Evolutionary conservation across 2,113 vertebrate species (phyloP).

Genomic region (Hirundichthys speculiger): DNA sequence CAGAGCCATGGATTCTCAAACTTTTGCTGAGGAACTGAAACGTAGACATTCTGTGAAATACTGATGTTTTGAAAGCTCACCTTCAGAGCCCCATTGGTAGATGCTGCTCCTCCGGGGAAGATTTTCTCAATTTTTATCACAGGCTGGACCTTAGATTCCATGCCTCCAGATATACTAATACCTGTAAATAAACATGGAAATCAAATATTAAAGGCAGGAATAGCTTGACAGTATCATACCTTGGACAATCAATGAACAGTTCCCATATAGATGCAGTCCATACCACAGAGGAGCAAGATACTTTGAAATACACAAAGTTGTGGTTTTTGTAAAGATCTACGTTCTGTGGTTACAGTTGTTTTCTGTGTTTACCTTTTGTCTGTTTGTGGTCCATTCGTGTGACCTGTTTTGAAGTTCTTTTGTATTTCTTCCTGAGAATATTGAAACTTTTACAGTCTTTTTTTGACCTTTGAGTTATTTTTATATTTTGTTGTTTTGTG

Average conservation of each 20-base stretch:
- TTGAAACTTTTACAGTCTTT: neutral
- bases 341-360: no score
- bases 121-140: constrained; percentile 98
- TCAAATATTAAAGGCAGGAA: neutral
- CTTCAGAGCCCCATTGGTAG: constrained; percentile 88
- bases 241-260: neutral
- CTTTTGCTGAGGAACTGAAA: neutral
- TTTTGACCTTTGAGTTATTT: neutral
- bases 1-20: neutral
- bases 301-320: no score
- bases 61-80: constrained; percentile 63
- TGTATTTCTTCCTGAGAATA: neutral
- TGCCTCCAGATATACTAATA: constrained; percentile 95
- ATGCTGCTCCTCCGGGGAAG: constrained; percentile 94
- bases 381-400: neutral
- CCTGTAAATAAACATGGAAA: constrained; percentile 76
- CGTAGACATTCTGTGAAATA: neutral
- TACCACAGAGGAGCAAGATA: no score
- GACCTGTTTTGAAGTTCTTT: neutral
- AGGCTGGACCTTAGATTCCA: constrained; percentile 92
- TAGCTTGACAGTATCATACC: neutral
- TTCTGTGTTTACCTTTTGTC: no score
- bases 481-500: neutral
- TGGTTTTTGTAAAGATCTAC: neutral
- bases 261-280: neutral